These are phyloP conservation scores for Pocillopora verrucosa DNA, from an alignment of 64 coral and sea anemone genomes.

Conservation along the genomic window DNA sequence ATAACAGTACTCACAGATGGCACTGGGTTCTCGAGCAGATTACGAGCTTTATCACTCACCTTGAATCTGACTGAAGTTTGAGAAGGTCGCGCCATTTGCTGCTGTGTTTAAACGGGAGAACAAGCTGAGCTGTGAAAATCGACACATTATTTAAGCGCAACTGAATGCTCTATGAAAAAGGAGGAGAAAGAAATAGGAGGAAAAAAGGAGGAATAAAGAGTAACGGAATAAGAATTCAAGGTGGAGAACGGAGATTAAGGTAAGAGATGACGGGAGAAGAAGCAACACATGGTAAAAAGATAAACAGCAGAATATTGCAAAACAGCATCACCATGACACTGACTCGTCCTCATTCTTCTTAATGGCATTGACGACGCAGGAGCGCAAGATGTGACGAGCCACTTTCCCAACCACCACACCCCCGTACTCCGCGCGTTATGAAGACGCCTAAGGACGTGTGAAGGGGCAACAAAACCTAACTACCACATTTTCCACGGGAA, in stretches of 20 bases:
- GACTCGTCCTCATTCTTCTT: no score
- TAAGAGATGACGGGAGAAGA: no score
- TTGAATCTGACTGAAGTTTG: conserved; percentile 44
- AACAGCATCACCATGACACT: no score
- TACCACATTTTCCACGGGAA: neutral
- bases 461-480: neutral
- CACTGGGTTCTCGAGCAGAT: no score
- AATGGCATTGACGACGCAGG: no score
- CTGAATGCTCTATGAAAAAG: neutral
- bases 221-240: neutral
- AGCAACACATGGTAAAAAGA: no score
- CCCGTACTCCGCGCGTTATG: no score
- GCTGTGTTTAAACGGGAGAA: conserved; percentile 56
- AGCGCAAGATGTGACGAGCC: no score
- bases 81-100: conserved; percentile 67
- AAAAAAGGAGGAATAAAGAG: neutral
- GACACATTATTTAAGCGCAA: neutral
- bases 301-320: no score
- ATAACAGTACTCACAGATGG: neutral
- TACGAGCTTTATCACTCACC: conserved; percentile 8
- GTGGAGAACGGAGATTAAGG: no score
- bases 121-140: conserved; percentile 44
- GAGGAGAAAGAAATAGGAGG: neutral
- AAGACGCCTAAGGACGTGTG: no score
- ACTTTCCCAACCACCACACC: no score